These are phyloP conservation scores for Pempheris klunzingeri DNA, from an alignment of 2,797 vertebrate genomes.

Conservation along the genomic window DNA sequence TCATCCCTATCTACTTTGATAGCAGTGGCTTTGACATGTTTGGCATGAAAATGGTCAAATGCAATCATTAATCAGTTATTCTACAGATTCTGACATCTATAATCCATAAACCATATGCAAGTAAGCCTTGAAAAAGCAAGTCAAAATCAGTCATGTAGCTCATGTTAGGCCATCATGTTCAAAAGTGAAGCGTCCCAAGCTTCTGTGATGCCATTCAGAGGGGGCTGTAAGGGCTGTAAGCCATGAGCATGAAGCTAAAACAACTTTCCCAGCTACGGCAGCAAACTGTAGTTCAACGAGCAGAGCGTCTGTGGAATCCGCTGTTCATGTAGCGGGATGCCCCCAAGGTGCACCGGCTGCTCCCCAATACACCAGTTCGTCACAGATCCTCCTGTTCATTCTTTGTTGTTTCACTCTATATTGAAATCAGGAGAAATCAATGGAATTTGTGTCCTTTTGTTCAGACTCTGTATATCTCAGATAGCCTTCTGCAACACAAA, in stretches of 20 bases:
- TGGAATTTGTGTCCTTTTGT: not conserved
- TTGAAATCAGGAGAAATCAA: conserved; percentile 15
- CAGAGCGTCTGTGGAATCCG: conserved; percentile 55
- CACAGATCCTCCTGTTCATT: conserved; percentile 3
- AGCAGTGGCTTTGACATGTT: not conserved
- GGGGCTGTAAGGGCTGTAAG: conserved; percentile 45
- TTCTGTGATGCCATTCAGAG: conserved; percentile 27
- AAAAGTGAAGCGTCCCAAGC: not conserved
- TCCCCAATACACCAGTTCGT: conserved; percentile 8
- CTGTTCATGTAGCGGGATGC: conserved; percentile 34
- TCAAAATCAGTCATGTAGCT: not conserved
- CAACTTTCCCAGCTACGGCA: conserved; percentile 72
- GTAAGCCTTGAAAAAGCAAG: conserved; percentile 13
- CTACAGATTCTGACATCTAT: conserved; percentile 12
- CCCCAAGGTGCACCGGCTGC: conserved; percentile 40
- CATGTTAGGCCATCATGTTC: not conserved
- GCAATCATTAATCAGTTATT: conserved; percentile 1
- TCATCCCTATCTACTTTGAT: conserved; percentile 12
- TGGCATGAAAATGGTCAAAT: conserved; percentile 8
- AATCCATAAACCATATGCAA: conserved; percentile 16
- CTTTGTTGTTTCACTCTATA: conserved; percentile 12
- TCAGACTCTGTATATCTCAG: not conserved
- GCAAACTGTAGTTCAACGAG: conserved; percentile 38
- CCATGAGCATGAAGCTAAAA: conserved; percentile 67
- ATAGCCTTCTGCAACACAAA: not conserved